Evolutionary conservation across 2,797 vertebrate species (phyloP), one percentile per base, ranked within the genome.

Genomic region (Alectoris magna): DNA sequence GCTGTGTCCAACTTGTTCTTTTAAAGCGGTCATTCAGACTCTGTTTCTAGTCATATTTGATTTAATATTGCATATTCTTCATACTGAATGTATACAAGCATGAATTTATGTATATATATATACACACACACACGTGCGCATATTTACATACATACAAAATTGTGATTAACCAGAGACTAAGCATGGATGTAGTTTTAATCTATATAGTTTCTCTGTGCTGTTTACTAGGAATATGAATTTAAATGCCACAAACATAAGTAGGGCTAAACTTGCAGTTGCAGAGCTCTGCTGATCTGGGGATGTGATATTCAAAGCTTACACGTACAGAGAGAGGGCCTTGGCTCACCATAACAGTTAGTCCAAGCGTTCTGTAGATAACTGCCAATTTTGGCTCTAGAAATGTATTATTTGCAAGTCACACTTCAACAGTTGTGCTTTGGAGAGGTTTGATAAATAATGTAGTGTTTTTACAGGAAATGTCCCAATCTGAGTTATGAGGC

Each of bases 401-500:
- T 11, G 34, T 3, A 66, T 64, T 95, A 29, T 66, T 84, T 91
- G 49, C 38, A 68, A 81, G 53, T 76, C 59, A 23, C 0, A 2
- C 79, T 91, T 91, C 73, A 79, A 34, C 41, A 79, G 66, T 92
- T 87, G 43, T 23, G 7, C 48, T 85, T 41, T 39, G 26, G 46
- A 84, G 34, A 46, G 70, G 18, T 60, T 87, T 80, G 69, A 77
- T 91, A 88, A 94, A 80, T 77, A 66, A 34, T 26, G 49, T 48
- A 64, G 26, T 90, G 74, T 90, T 95, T 95, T 91, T 90, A 67
- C 51, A 91, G 75, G 89, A 93, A 94, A 77, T 82, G 36, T 66
- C 67, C 79, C 41, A 56, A 18, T 87, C 73, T 92, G 68, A 95
- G 69, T 84, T 88, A 88, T 4, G 59, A 91, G 66, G 74, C 70